phyloP scores from a whole-genome alignment of 2,797 vertebrate genomes.

The Tapera naevia region DNA sequence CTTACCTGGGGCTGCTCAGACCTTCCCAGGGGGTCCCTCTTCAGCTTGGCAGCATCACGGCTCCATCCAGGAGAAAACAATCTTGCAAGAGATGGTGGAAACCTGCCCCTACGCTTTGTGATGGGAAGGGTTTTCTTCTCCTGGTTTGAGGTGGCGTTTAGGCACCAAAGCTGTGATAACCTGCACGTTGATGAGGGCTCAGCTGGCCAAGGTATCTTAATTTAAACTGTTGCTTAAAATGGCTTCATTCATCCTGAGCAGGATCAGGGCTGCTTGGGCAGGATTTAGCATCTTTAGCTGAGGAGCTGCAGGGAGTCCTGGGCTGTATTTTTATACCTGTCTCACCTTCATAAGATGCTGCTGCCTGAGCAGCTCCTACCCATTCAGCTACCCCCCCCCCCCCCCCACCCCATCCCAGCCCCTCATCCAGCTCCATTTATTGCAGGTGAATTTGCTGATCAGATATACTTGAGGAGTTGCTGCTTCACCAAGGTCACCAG shows the following conservation, averaged over 20 bases:
- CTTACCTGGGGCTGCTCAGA: neutral
- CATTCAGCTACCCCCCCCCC: neutral
- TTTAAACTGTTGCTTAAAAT: slow-evolving; percentile 60
- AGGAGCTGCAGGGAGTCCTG: neutral
- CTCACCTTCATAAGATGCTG: neutral
- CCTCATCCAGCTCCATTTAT: neutral
- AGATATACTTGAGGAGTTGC: neutral
- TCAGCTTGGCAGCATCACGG: neutral
- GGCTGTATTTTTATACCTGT: neutral
- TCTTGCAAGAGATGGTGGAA: fast-evolving
- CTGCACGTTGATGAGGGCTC: neutral
- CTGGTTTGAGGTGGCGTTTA: neutral
- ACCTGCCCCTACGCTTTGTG: neutral
- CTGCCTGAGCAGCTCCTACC: neutral
- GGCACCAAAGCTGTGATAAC: slow-evolving; percentile 23
- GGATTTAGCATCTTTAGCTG: slow-evolving; percentile 45
- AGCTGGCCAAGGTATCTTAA: neutral
- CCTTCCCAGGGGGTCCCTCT: neutral
- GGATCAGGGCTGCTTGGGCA: slow-evolving; percentile 41
- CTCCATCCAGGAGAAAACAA: neutral
- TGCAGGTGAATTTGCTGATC: neutral
- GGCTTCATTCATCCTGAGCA: slow-evolving; percentile 47
- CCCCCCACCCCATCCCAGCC: fast-evolving
- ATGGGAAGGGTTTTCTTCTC: neutral
- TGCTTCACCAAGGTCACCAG: fast-evolving